These are phyloP conservation scores for Dasypolia templi DNA, from an alignment of 2,888 invertebrate species.

Conservation along the genomic window DNA sequence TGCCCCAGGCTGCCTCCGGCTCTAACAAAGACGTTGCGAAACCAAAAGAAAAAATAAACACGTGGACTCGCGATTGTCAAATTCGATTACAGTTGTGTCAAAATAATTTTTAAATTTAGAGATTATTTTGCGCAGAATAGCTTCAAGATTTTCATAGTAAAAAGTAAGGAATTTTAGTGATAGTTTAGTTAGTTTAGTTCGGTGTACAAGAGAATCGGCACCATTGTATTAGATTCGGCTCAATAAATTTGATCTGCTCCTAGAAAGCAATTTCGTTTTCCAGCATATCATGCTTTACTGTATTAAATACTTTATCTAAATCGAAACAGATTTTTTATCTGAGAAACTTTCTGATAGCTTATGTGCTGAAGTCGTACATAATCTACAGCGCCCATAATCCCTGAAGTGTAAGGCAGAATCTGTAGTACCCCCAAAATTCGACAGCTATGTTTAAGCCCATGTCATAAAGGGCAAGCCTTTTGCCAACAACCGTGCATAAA, in stretches of 20 bases:
- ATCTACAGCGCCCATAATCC: background rate
- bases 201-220: too few species aligned
- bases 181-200: too few species aligned
- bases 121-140: too few species aligned
- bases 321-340: background rate
- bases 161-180: too few species aligned
- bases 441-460: background rate
- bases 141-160: too few species aligned
- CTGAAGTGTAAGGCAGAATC: background rate
- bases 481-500: background rate
- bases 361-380: background rate
- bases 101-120: too few species aligned
- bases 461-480: background rate
- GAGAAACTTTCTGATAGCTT: background rate
- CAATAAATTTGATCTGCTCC: background rate
- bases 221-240: background rate
- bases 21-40: too few species aligned
- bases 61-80: too few species aligned
- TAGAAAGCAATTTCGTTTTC: background rate
- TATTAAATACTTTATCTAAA: conserved; percentile 17
- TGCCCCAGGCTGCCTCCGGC: too few species aligned
- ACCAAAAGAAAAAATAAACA: too few species aligned
- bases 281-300: background rate
- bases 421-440: background rate
- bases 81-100: too few species aligned